Conservation (phyloP, 2,888 invertebrate species). For the Drosophila algonquin region DNA sequence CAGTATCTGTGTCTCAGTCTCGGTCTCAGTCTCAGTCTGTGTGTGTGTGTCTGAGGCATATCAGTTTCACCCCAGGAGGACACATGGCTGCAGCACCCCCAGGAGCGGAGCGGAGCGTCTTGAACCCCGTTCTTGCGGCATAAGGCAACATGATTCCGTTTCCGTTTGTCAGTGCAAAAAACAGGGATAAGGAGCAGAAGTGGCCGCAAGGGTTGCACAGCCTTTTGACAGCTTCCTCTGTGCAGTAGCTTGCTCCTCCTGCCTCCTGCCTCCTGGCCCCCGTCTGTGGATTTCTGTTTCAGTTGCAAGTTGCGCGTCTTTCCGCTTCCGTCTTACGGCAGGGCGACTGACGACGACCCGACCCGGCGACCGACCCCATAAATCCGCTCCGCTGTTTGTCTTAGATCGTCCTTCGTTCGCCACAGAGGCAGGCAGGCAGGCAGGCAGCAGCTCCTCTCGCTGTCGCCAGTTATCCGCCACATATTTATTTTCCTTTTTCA, state of each 20-base stretch:
- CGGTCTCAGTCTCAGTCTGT: conserved; percentile 18
- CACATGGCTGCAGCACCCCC: conserved; percentile 20
- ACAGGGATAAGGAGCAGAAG: conserved; percentile 22
- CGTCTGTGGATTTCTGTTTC: conserved; percentile 42
- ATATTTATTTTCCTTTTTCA: conserved; percentile 61
- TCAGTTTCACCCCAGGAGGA: conserved; percentile 62
- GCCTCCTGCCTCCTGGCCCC: conserved; percentile 1
- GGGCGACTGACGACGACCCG: conserved; percentile 29
- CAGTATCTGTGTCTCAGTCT: conserved; percentile 18
- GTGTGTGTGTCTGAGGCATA: conserved; percentile 45
- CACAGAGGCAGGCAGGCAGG: no score
- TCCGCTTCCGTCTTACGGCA: conserved; percentile 63
- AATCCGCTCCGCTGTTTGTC: conserved; percentile 66
- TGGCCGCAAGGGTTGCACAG: conserved; percentile 60
- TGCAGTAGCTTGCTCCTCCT: conserved; percentile 55
- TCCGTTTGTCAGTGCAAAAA: conserved; percentile 60
- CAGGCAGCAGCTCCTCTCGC: background rate
- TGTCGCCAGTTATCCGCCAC: conserved; percentile 57
- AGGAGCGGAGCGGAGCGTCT: conserved; percentile 26
- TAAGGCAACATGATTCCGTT: conserved; percentile 71
- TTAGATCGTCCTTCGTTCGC: conserved; percentile 47
- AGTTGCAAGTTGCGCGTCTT: conserved; percentile 68
- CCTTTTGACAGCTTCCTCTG: conserved; percentile 68
- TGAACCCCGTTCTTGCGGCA: conserved; percentile 50
- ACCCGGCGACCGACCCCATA: conserved; percentile 54